Conservation (phyloP, 2,888 invertebrate genomes). For the Pseudococcus viburni region DNA sequence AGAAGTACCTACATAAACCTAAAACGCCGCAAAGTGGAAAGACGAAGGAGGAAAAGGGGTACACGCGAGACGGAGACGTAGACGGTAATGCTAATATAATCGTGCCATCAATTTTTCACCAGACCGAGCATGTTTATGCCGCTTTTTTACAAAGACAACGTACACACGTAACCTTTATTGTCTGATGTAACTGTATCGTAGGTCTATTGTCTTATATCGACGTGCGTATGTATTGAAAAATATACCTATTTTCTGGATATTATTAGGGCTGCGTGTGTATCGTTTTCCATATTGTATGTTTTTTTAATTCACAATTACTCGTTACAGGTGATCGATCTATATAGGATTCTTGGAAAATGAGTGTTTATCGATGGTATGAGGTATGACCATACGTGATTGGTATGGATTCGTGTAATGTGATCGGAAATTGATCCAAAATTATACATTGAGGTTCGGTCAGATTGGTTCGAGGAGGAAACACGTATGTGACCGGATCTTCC, state of each 20-base stretch:
- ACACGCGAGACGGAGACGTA: neutral
- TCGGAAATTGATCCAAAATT: too few species aligned
- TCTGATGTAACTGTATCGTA: slow-evolving; percentile 35
- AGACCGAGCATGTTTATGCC: neutral
- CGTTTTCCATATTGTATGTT: slow-evolving; percentile 7
- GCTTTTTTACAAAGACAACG: slow-evolving; percentile 10
- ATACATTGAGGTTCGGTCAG: too few species aligned
- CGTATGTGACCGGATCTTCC: too few species aligned
- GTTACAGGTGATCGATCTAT: neutral
- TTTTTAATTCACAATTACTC: neutral
- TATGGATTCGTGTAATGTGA: too few species aligned
- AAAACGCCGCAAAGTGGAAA: too few species aligned
- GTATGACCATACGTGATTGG: too few species aligned
- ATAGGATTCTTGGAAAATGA: neutral
- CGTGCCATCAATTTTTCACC: slow-evolving; percentile 28
- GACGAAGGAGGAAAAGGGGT: neutral
- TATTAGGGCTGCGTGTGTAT: neutral
- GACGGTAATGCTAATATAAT: slow-evolving; percentile 21
- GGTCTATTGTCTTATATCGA: neutral
- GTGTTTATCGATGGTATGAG: too few species aligned
- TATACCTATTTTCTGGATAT: neutral
- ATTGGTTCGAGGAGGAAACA: too few species aligned
- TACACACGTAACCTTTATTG: slow-evolving; percentile 31
- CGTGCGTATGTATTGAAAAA: neutral
- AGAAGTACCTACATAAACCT: too few species aligned